Evolutionary conservation across 2,797 vertebrate genomes (phyloP).

Genomic region (Sebastes nivosus): DNA sequence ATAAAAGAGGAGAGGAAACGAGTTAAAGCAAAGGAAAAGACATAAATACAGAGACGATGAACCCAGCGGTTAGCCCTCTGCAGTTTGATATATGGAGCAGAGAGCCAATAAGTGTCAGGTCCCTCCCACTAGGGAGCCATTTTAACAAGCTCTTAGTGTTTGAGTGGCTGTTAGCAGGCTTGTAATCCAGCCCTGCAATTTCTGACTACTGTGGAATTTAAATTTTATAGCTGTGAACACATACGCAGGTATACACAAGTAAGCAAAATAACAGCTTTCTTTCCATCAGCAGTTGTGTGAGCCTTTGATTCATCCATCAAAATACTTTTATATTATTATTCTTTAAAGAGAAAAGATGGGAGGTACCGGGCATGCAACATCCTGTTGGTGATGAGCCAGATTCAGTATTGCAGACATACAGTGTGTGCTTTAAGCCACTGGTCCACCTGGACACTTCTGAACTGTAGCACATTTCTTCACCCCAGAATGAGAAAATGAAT

Average conservation of each 20-base stretch:
- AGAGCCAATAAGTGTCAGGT: conserved; percentile 61
- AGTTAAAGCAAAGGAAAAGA: conserved; percentile 24
- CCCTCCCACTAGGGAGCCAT: conserved; percentile 51
- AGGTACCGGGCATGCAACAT: neutral
- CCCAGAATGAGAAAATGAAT: conserved; percentile 18
- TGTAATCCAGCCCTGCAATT: conserved; percentile 38
- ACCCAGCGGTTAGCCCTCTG: conserved; percentile 23
- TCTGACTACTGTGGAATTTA: conserved; percentile 24
- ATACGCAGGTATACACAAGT: neutral
- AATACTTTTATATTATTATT: neutral
- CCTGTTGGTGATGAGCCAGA: neutral
- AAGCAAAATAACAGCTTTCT: neutral
- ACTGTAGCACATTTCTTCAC: neutral
- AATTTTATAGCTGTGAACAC: conserved; percentile 13
- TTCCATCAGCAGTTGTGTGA: neutral
- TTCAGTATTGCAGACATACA: conserved; percentile 18
- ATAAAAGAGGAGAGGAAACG: conserved; percentile 16
- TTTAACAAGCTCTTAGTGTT: conserved; percentile 60
- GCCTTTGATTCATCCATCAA: neutral
- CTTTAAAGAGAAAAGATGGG: neutral
- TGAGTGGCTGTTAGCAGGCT: conserved; percentile 48
- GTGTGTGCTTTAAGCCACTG: neutral
- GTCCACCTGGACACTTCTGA: neutral
- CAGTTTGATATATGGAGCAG: conserved; percentile 39
- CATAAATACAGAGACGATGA: conserved; percentile 21